Conservation (phyloP, 2,888 invertebrate genomes). For the Acleris literana region DNA sequence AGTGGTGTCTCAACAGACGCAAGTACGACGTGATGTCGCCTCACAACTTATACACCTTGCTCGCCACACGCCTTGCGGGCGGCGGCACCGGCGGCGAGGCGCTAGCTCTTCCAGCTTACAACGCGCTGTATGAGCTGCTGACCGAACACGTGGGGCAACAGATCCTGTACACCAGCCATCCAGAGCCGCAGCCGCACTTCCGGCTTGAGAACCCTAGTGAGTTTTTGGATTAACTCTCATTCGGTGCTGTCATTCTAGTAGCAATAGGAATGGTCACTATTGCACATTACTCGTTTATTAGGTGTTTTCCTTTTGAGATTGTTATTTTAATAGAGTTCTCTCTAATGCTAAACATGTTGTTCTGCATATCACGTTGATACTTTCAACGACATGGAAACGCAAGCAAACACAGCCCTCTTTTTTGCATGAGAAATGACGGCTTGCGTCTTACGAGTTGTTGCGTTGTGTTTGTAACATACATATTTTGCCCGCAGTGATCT, state of each 20-base stretch:
- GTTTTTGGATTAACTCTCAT: slow-evolving; percentile 51
- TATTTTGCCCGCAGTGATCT: slow-evolving; percentile 89
- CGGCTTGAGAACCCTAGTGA: slow-evolving; percentile 98
- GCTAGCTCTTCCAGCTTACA: slow-evolving; percentile 97
- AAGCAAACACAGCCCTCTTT: too few relatives aligned
- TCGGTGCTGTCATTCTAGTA: not conserved
- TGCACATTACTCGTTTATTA: too few relatives aligned
- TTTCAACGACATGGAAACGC: too few relatives aligned
- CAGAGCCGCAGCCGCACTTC: slow-evolving; percentile 97
- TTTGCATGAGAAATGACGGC: too few relatives aligned
- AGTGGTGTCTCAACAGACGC: slow-evolving; percentile 85
- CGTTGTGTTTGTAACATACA: too few relatives aligned
- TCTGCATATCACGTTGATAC: too few relatives aligned
- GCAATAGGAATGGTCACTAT: not conserved
- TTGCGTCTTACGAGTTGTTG: too few relatives aligned
- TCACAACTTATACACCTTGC: slow-evolving; percentile 97
- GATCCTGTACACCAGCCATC: slow-evolving; percentile 95
- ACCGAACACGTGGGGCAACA: slow-evolving; percentile 98
- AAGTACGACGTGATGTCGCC: slow-evolving; percentile 99
- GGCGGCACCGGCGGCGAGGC: slow-evolving; percentile 86
- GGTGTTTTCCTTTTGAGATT: too few relatives aligned
- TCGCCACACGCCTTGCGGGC: slow-evolving; percentile 91
- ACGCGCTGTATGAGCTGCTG: slow-evolving; percentile 99
- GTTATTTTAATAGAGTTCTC: too few relatives aligned
- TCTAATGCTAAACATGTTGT: too few relatives aligned